These are phyloP conservation scores for Pyrrhia umbra DNA, from an alignment of 2,888 invertebrate species.

Conservation along the genomic window DNA sequence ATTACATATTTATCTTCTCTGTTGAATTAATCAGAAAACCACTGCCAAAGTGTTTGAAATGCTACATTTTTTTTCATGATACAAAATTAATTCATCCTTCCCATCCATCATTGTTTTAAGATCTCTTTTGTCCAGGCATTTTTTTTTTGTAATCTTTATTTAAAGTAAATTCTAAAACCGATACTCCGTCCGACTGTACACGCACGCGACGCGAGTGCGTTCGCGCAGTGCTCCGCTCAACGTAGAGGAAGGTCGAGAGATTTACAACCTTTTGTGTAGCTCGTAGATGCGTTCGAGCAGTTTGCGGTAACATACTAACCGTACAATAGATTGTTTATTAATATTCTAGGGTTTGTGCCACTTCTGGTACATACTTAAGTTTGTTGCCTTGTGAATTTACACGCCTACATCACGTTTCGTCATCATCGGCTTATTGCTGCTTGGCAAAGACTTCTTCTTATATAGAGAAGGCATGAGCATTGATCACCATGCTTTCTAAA, in stretches of 20 bases:
- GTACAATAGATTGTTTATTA: constrained; percentile 60
- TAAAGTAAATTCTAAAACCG: not conserved
- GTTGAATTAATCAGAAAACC: too few species aligned
- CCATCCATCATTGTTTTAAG: too few species aligned
- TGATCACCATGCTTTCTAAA: too few species aligned
- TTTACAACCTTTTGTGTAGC: constrained; percentile 79
- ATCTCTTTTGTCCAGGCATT: too few species aligned
- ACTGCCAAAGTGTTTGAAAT: too few species aligned
- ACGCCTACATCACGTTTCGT: not conserved
- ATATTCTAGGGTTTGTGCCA: constrained; percentile 53
- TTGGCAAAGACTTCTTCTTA: too few species aligned
- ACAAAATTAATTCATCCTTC: too few species aligned
- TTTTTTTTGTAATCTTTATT: not conserved
- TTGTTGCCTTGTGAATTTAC: not conserved
- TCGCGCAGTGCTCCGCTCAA: constrained; percentile 67
- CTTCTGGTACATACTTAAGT: constrained; percentile 23
- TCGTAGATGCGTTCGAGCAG: constrained; percentile 54
- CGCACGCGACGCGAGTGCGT: constrained; percentile 62
- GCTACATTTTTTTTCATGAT: too few species aligned
- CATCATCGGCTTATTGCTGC: too few species aligned
- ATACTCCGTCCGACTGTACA: not conserved
- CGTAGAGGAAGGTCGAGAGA: constrained; percentile 80
- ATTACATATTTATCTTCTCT: too few species aligned
- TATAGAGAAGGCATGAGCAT: too few species aligned
- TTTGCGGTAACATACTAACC: constrained; percentile 59